Conservation (phyloP, 2,888 invertebrate species). For the Sisyra terminalis region DNA sequence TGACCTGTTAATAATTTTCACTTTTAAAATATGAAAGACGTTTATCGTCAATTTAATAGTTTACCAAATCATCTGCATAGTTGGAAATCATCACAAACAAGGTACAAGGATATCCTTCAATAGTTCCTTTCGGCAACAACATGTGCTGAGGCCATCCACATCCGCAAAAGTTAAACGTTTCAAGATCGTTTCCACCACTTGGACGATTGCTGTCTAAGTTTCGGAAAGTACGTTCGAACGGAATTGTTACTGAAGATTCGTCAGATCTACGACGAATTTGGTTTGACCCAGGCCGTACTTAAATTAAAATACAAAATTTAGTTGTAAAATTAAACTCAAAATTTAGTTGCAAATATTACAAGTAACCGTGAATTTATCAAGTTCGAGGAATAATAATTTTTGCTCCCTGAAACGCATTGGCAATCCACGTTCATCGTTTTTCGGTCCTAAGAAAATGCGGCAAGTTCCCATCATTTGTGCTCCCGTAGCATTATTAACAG, state of each 20-base stretch:
- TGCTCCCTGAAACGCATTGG: constrained; percentile 46
- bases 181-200: constrained; percentile 30
- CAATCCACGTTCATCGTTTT: constrained; percentile 44
- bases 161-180: constrained; percentile 65
- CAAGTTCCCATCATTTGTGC: constrained; percentile 39
- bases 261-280: constrained; percentile 44
- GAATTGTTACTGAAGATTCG: constrained; percentile 67
- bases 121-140: constrained; percentile 54
- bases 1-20: constrained; percentile 26
- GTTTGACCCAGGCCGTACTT: constrained; percentile 52
- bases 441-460: constrained; percentile 53
- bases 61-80: constrained; percentile 47
- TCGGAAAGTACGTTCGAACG: constrained; percentile 67
- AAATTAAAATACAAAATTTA: no score
- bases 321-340: no score
- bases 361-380: constrained; percentile 49
- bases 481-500: constrained; percentile 37
- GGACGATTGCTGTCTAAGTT: constrained; percentile 45
- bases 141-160: constrained; percentile 81
- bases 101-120: constrained; percentile 46
- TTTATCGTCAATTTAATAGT: no score
- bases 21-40: background rate
- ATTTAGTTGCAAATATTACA: constrained; percentile 41
- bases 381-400: constrained; percentile 46
- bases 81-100: constrained; percentile 67